These are phyloP conservation scores for Petrophora chlorosata DNA, from an alignment of 2,888 invertebrate species.

Conservation along the genomic window DNA sequence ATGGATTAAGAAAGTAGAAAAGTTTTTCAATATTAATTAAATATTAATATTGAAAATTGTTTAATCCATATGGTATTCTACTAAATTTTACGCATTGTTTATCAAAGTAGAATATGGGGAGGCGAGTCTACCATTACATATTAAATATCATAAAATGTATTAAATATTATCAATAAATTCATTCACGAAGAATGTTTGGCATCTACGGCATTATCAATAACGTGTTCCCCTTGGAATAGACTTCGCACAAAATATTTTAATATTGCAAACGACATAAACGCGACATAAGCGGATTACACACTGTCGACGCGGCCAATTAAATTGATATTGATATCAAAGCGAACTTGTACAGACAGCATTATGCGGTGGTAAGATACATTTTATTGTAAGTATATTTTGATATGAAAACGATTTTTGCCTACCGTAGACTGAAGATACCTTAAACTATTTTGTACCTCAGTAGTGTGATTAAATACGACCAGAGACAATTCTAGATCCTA, in stretches of 20 bases:
- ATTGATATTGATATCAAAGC: constrained; percentile 19
- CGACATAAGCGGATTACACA: constrained; percentile 30
- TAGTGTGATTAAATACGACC: too few species aligned
- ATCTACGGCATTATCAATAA: constrained; percentile 18
- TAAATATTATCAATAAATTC: constrained; percentile 15
- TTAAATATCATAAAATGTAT: neutral
- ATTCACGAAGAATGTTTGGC: constrained; percentile 12
- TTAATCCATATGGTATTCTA: too few species aligned
- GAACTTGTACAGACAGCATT: constrained; percentile 16
- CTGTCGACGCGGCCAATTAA: constrained; percentile 24
- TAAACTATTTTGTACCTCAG: too few species aligned
- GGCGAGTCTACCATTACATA: too few species aligned
- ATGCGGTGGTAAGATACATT: neutral
- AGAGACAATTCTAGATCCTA: too few species aligned
- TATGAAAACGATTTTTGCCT: too few species aligned
- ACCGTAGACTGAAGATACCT: too few species aligned
- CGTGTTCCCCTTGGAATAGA: neutral
- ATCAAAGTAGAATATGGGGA: too few species aligned
- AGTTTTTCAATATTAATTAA: too few species aligned
- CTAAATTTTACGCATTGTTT: too few species aligned
- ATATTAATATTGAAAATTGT: too few species aligned
- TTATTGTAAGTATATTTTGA: neutral
- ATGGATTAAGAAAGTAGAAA: too few species aligned
- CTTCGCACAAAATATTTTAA: constrained; percentile 20
- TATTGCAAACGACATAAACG: constrained; percentile 25